Evolutionary conservation across 2,113 vertebrate species (phyloP), one percentile per base, ranked within the genome.

Genomic region (Nibea coibor): DNA sequence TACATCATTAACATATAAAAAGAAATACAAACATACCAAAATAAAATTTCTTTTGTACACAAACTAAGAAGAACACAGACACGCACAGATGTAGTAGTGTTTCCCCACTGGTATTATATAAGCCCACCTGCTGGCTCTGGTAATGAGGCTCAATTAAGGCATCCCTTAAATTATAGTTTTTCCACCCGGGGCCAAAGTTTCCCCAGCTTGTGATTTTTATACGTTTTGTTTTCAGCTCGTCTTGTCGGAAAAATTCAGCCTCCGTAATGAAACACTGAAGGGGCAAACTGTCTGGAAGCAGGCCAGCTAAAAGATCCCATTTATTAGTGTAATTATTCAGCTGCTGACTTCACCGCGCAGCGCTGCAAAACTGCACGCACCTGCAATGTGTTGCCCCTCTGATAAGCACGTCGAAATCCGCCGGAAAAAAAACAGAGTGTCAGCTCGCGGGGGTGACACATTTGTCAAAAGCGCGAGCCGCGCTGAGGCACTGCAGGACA

Each of bases 121-220:
- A 72, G 26, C 50, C 58, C 71, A 84, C 75, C 65, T 81, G 75
- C 78, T 79, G 73, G 14, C 53, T 73, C 10, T 31, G 17, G 5
- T 78, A 71, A 72, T 86, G 67, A 72, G 61, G 47, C 70, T 78
- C 58, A 56, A 59, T 86, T 81, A 75, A 59, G 10, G 71, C 70
- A 69, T 79, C 69, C 59, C 20, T 67, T 47, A 84, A 75, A 79
- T 68, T 47, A 72, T 54, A 54, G 45, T 64, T 59, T 64, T 59
- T 69, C 56, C 9, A 50, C 72, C 39, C 3, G 4, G 14, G 20
- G 72, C 5, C 1, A 24, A 12, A 57, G 51, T 56, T 61, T 62
- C 39, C 26, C 35, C n/a, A 1, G 72, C 45, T 74, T 31, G 0
- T 67, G 51, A 43, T 19, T 48, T 56, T 57, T 39, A n/a, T 20